Evolutionary conservation across 1,140 invertebrate genomes (phyloP), one percentile per base, ranked within the genome.

Genomic region (Zaprionus gabonicus): DNA sequence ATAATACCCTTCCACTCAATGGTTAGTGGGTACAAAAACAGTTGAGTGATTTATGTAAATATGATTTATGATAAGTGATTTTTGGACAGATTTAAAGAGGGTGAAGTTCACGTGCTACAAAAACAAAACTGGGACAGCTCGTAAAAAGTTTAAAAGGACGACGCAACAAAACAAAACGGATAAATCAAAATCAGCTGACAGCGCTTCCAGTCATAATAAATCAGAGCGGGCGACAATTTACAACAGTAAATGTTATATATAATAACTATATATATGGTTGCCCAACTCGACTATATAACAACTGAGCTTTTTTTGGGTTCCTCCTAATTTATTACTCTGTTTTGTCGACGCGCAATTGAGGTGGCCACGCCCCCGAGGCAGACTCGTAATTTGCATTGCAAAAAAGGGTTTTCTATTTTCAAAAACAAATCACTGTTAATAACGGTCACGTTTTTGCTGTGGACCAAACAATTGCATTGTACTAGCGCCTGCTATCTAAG

Each of bases 391-490:
- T 60, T 41, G n/a, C 28, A 60, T 25, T 57, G 23, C 41, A 15
- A 7, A 28, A 53, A 25, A 49, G 13, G 34, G 28, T 55, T 65
- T 23, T 38, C 31, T 38, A 27, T 28, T 75, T 76, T 68, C 28
- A 20, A 62, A 69, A 68, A 71, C 68, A 71, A 76, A 76, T 63
- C 56, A 70, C 58, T 69, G 83, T 69, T 85, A 76, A 84, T 88
- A 88, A 76, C 71, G 84, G 81, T 88, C 84, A 88, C 85, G 84
- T 88, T 88, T 90, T 65, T 55, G 44, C 38, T 66, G 69, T 31
- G 41, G 58, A 51, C 55, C 70, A 78, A 75, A 83, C 77, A 88
- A 80, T 78, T 84, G 81, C 85, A 88, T 88, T 90, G 85, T 90
- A 59, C 59, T 73, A 58, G 58, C 78, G 78, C 36, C 63, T 76